phyloP scores from a whole-genome alignment of 2,888 invertebrate species.

The Capitulum mitella region DNA sequence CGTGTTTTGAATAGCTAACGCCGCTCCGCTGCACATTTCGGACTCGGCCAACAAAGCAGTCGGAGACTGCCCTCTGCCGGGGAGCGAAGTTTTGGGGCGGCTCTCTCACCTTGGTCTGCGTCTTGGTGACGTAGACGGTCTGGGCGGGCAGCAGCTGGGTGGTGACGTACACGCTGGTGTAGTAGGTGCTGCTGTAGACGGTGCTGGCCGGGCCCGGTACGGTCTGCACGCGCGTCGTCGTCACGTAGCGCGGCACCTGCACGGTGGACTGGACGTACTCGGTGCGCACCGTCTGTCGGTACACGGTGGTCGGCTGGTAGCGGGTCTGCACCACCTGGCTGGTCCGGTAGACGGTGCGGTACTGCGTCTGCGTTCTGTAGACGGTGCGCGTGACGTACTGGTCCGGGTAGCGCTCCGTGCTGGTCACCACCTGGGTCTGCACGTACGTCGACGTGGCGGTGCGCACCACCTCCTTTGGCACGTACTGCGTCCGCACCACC shows the following conservation, averaged over 20 bases:
- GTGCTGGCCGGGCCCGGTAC: conserved; percentile 4
- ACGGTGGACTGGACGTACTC: not conserved
- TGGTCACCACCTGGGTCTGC: not conserved
- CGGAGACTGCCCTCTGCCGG: too few species aligned
- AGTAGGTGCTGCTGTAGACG: not conserved
- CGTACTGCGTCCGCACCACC: not conserved
- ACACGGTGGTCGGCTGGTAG: conserved; percentile 16
- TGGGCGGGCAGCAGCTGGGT: not conserved
- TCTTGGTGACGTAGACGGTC: not conserved
- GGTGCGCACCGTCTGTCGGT: not conserved
- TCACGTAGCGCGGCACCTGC: not conserved
- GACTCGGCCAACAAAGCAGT: too few species aligned
- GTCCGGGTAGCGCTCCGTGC: not conserved
- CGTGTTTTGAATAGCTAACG: too few species aligned
- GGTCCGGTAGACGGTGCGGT: not conserved
- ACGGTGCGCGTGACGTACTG: not conserved
- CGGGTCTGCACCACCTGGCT: not conserved
- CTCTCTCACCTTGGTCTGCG: not conserved
- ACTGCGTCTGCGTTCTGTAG: not conserved
- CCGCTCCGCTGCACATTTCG: too few species aligned
- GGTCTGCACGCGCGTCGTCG: not conserved
- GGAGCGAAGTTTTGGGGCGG: too few species aligned
- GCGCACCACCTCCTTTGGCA: not conserved
- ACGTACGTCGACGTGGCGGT: not conserved
- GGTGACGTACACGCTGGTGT: not conserved